Evolutionary conservation across 2,888 invertebrate species (phyloP), one percentile per base, ranked within the genome.

Genomic region (Diadromus collaris): DNA sequence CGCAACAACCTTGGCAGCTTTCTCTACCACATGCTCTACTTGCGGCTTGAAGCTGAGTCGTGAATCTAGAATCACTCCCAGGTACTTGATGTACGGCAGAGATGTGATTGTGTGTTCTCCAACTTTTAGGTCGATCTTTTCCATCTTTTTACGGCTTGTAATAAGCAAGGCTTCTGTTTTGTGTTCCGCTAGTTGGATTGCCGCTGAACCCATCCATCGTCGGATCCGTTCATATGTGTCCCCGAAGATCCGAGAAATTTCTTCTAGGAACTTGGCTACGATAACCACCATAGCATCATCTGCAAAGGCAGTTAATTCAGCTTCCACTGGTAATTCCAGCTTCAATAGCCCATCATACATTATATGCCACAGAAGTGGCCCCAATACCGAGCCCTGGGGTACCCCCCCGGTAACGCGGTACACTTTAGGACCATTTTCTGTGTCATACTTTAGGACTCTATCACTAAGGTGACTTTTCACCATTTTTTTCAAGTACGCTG

Each of bases 401-500:
- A 56, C 56, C 4, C 29, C 56, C 13, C 56, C 56, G 3, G 56
- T 56, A 29, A 56, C 29, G 27, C 29, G 24, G n/a, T 56, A 56
- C 29, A 29, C 56, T 13, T n/a, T 24, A 2, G 56, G 56, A 9
- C 56, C 29, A 13, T 56, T 29, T 29, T 56, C 29, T 1, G 56
- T 56, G 16, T 56, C 27, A 29, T 27, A 56, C 7, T 13, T 19
- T 38, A 85, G 65, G 9, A 41, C n/a, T 24, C 82, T 44, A 19
- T 81, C 74, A 9, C 60, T 72, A 19, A 86, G 70, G 71, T 85
- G 84, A 64, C 72, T 78, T 56, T 67, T 68, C 16, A 85, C 32
- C 13, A 84, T 67, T 24, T 72, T 44, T 32, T 16, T 58, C 7
- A 86, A 71, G 64, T 85, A 83, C 9, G 24, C 32, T 9, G 82